Evolutionary conservation across 2,113 vertebrate species (phyloP).

Genomic region (Festucalex cinctus): DNA sequence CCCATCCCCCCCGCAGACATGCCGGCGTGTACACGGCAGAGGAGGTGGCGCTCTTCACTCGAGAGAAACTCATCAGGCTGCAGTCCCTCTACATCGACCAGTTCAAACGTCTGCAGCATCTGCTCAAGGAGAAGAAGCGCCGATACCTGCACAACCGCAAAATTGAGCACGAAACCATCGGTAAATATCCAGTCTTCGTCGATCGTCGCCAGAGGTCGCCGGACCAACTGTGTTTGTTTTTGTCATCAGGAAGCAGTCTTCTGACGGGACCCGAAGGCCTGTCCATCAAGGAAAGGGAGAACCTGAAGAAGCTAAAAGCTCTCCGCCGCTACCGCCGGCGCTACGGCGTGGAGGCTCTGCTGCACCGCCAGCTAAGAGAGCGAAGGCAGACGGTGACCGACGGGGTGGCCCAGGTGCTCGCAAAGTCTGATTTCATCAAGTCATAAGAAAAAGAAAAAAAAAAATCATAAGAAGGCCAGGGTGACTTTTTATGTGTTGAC

Average conservation of each 20-base stretch:
- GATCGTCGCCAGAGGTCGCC: background rate
- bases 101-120: conserved; percentile 94
- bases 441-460: no score
- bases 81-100: conserved; percentile 98
- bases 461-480: no score
- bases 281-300: conserved; percentile 88
- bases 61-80: conserved; percentile 93
- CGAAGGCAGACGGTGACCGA: conserved; percentile 85
- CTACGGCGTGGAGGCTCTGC: conserved; percentile 89
- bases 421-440: no score
- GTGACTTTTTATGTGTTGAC: no score
- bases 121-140: conserved; percentile 94
- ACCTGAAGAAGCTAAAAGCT: conserved; percentile 87
- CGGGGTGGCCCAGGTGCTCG: conserved; percentile 79
- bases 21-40: conserved; percentile 95
- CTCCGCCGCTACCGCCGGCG: conserved; percentile 89
- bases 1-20: conserved; percentile 78
- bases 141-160: conserved; percentile 87
- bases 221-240: background rate
- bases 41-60: conserved; percentile 93
- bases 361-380: conserved; percentile 89
- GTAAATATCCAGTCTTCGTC: conserved; percentile 46
- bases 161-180: conserved; percentile 86
- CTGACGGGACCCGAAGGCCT: conserved; percentile 87
- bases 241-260: conserved; percentile 80